A percentile compares a stretch with the other conserved stretches of the same genome.
These are phyloP conservation scores for Netelia melanura DNA, from an alignment of 2,888 invertebrate genomes.

Conservation along the genomic window DNA sequence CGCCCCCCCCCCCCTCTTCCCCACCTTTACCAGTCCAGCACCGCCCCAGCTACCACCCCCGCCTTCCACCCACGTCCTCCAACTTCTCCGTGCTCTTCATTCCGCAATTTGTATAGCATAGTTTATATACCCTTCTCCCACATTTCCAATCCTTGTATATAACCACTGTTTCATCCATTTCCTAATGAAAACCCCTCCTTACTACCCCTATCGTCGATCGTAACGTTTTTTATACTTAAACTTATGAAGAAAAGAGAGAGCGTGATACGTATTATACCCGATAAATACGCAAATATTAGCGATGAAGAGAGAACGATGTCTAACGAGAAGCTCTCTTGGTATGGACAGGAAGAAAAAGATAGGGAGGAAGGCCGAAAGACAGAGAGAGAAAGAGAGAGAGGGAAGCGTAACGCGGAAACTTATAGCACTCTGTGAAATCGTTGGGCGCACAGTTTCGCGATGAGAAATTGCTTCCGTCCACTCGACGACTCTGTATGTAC, in stretches of 20 bases:
- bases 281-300: slow-evolving; percentile 15
- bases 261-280: slow-evolving; percentile 28
- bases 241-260: slow-evolving; percentile 72
- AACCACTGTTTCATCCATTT: slow-evolving; percentile 73
- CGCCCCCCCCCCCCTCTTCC: slow-evolving; percentile 24
- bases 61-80: slow-evolving; percentile 21
- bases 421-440: slow-evolving; percentile 52
- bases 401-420: slow-evolving; percentile 55
- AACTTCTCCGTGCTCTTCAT: slow-evolving; percentile 48
- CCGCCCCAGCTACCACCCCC: neutral
- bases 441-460: slow-evolving; percentile 48
- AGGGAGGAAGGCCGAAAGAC: neutral
- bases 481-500: slow-evolving; percentile 57
- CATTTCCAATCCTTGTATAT: slow-evolving; percentile 68
- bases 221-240: slow-evolving; percentile 81
- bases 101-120: slow-evolving; percentile 48
- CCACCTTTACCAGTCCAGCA: neutral
- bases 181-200: slow-evolving; percentile 69
- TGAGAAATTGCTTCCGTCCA: slow-evolving; percentile 69
- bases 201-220: slow-evolving; percentile 70
- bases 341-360: neutral
- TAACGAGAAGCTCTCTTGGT: slow-evolving; percentile 35
- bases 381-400: slow-evolving; percentile 1
- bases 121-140: slow-evolving; percentile 56
- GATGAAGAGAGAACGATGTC: slow-evolving; percentile 22